Evolutionary conservation across 2,888 invertebrate genomes (phyloP).

Genomic region (Anodontia alba): DNA sequence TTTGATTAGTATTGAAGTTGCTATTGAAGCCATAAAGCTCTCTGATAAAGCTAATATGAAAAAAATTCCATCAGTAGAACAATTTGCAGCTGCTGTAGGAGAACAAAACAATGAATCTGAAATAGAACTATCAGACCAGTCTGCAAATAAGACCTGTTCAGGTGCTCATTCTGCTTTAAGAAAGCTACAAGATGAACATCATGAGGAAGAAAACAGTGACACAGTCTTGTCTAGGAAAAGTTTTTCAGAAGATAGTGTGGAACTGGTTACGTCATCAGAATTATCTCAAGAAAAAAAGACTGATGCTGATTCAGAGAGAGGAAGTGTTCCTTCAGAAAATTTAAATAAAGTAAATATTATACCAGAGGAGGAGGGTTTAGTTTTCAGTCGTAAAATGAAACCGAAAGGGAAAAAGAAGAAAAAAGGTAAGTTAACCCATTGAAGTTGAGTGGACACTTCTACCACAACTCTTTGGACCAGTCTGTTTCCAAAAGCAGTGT

Average conservation of each 20-base stretch:
- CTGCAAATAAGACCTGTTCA: conserved; percentile 39
- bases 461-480: too few species aligned
- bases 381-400: conserved; percentile 67
- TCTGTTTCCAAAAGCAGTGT: too few species aligned
- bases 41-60: conserved; percentile 18
- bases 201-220: conserved; percentile 33
- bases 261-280: not conserved
- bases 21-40: conserved; percentile 1
- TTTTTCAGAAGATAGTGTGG: conserved; percentile 12
- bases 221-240: conserved; percentile 23
- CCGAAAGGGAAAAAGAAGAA: conserved; percentile 76
- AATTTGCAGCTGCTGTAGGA: conserved; percentile 24
- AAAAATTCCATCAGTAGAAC: conserved; percentile 23
- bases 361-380: conserved; percentile 65
- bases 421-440: conserved; percentile 63
- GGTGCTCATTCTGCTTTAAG: conserved; percentile 50
- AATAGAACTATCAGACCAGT: conserved; percentile 31
- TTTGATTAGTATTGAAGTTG: conserved; percentile 60
- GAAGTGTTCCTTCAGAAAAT: not conserved
- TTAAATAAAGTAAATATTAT: not conserved
- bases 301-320: conserved; percentile 8
- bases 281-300: conserved; percentile 19
- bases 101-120: conserved; percentile 25
- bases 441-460: too few species aligned
- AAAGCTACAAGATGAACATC: conserved; percentile 38